These are phyloP conservation scores for Acanthacorydalis orientalis DNA, from an alignment of 2,888 invertebrate genomes.

Conservation along the genomic window DNA sequence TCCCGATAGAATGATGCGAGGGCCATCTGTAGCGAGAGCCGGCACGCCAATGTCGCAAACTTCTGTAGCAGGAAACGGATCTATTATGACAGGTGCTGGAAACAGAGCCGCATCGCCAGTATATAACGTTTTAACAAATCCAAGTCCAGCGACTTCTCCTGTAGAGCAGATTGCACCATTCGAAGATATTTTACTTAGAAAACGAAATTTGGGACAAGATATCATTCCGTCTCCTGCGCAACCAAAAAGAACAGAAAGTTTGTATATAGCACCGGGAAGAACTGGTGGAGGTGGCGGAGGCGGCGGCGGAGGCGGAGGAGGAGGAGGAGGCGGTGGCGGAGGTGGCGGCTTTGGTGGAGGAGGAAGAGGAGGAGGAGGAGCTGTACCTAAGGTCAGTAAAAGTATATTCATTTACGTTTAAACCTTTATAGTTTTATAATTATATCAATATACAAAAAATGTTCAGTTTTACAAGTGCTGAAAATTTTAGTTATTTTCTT, in stretches of 20 bases:
- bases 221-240: conserved; percentile 75
- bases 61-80: conserved; percentile 40
- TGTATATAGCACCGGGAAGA: conserved; percentile 51
- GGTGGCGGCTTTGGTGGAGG: conserved; percentile 15
- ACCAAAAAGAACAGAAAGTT: conserved; percentile 81
- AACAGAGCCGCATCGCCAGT: conserved; percentile 22
- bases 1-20: conserved; percentile 29
- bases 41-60: conserved; percentile 34
- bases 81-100: conserved; percentile 39
- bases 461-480: too few relatives aligned
- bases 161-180: conserved; percentile 40
- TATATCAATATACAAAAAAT: too few relatives aligned
- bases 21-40: conserved; percentile 35
- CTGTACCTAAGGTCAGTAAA: conserved; percentile 23
- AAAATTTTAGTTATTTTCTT: too few relatives aligned
- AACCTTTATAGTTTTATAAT: too few relatives aligned
- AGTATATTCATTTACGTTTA: not conserved
- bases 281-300: conserved; percentile 25
- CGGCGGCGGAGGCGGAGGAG: conserved; percentile 29
- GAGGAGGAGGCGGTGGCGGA: conserved; percentile 18
- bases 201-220: conserved; percentile 71
- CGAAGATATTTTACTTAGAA: conserved; percentile 66
- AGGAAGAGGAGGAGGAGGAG: conserved; percentile 15
- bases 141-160: conserved; percentile 24
- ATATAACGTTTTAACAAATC: conserved; percentile 24